Percentiles rank a stretch among this genome's conserved stretches.
phyloP scores from a whole-genome alignment of 2,113 vertebrate genomes.

The Poeciliopsis occidentalis region DNA sequence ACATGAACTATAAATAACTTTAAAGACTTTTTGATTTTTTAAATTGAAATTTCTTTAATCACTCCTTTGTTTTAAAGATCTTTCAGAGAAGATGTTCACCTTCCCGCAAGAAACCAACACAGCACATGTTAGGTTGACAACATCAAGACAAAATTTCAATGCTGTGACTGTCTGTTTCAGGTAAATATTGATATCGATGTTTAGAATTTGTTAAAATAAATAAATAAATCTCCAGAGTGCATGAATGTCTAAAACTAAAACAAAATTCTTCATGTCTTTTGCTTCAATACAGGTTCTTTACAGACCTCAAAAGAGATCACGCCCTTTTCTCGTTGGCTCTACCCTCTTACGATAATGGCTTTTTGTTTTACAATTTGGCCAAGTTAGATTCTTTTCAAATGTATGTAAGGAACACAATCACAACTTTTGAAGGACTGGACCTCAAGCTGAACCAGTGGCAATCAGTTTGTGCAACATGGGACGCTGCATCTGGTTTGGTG shows the following conservation, averaged over 20 bases:
- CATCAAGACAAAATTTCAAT: constrained; percentile 13
- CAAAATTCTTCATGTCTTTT: no score
- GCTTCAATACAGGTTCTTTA: constrained; percentile 28
- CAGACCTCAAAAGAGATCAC: constrained; percentile 35
- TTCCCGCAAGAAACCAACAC: constrained; percentile 43
- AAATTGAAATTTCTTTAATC: not conserved
- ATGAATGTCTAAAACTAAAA: no score
- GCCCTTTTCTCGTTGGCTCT: constrained; percentile 51
- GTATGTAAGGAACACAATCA: fast-evolving
- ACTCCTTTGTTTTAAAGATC: constrained; percentile 24
- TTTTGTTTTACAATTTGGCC: constrained; percentile 11
- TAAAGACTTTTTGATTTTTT: no score
- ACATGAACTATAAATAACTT: no score
- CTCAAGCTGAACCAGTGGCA: constrained; percentile 51
- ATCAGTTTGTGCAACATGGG: constrained; percentile 59
- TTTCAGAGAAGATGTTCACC: constrained; percentile 57
- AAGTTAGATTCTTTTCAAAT: fast-evolving
- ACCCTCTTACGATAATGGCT: not conserved
- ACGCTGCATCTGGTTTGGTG: constrained; percentile 20
- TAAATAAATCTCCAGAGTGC: no score
- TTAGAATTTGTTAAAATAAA: not conserved
- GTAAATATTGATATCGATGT: not conserved
- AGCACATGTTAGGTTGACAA: constrained; percentile 41
- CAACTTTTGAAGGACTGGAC: fast-evolving
- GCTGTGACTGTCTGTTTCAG: constrained; percentile 24